Evolutionary conservation across 2,797 vertebrate species (phyloP), one percentile per base, ranked within the genome.

Genomic region (Lerista edwardsae): DNA sequence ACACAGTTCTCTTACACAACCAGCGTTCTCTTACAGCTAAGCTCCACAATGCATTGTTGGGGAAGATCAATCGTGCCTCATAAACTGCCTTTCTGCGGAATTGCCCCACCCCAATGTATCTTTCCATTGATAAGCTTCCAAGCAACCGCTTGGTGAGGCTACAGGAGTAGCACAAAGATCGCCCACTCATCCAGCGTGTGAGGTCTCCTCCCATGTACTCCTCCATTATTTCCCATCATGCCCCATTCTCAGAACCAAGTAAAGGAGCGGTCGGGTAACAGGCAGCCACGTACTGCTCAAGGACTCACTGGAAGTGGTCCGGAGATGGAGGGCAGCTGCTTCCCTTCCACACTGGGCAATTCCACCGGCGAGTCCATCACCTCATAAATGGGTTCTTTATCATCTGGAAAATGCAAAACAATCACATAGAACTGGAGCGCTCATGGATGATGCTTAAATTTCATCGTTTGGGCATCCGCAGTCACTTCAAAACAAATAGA

Each of bases 361-460:
- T 75, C 47, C 44, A 59, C 27, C 0, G 77, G 61, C 1, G 47
- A 80, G 44, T 80, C 84, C 69, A 75, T 67, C 15, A 75, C 34
- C 6, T 80, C 84, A 8, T 85, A 85, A n/a, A 85, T 80, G 59
- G 84, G 77, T 41, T 85, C 84, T 8, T 80, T 85, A 25, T 80
- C 71, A 34, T 74, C 84, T 85, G 69, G 44, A 78, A 41, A 57
- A 19, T 44, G 41, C 31, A 55, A 44, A 21, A 41, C 3, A 31
- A 41, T 7, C n/a, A 62, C 25, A 7, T 12, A 19, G n/a, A 57
- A 57, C 55, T 57, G 2, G 55, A 17, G 8, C 31, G 6, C 31
- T 17, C 3, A 2, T 21, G 34, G 65, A 5, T 36, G 34, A 34
- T 36, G 0, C 21, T 36, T 8, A n/a, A 15, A 68, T 7, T 6